Percentiles rank a stretch among this genome's conserved stretches.
These are phyloP conservation scores for Lethrus apterus DNA, from an alignment of 1,140 invertebrate genomes.

Conservation along the genomic window DNA sequence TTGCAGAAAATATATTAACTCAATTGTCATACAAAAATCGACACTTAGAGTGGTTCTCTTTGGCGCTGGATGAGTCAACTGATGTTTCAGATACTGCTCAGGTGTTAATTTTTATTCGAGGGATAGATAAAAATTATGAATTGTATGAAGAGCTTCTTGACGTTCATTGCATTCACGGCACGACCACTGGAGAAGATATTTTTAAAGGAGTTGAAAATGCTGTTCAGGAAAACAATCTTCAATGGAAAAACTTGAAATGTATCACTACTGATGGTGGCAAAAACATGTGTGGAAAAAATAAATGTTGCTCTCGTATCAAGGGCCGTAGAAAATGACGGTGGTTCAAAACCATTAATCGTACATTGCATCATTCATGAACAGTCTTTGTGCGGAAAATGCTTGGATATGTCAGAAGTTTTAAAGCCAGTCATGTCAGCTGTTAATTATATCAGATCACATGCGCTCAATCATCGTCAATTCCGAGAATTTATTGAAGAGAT, in stretches of 20 bases:
- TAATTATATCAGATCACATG: slow-evolving; percentile 22
- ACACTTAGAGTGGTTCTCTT: slow-evolving; percentile 26
- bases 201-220: slow-evolving; percentile 32
- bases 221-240: slow-evolving; percentile 23
- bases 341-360: slow-evolving; percentile 19
- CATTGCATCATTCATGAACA: slow-evolving; percentile 26
- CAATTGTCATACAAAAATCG: slow-evolving; percentile 21
- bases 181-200: slow-evolving; percentile 25
- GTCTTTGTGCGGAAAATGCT: slow-evolving; percentile 22
- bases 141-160: slow-evolving; percentile 25
- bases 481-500: slow-evolving; percentile 23
- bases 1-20: slow-evolving; percentile 37
- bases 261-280: slow-evolving; percentile 14
- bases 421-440: slow-evolving; percentile 25
- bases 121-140: slow-evolving; percentile 25
- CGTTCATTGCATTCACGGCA: slow-evolving; percentile 22
- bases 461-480: slow-evolving; percentile 20
- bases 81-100: slow-evolving; percentile 28
- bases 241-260: slow-evolving; percentile 25
- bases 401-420: slow-evolving; percentile 26
- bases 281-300: slow-evolving; percentile 25
- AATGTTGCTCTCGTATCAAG: background rate
- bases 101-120: slow-evolving; percentile 18
- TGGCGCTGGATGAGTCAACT: slow-evolving; percentile 24
- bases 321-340: background rate